A percentile compares a stretch with the other conserved stretches of the same genome.
Conservation (phyloP, 2,888 invertebrate species). For the Chrysomela aeneicollis region DNA sequence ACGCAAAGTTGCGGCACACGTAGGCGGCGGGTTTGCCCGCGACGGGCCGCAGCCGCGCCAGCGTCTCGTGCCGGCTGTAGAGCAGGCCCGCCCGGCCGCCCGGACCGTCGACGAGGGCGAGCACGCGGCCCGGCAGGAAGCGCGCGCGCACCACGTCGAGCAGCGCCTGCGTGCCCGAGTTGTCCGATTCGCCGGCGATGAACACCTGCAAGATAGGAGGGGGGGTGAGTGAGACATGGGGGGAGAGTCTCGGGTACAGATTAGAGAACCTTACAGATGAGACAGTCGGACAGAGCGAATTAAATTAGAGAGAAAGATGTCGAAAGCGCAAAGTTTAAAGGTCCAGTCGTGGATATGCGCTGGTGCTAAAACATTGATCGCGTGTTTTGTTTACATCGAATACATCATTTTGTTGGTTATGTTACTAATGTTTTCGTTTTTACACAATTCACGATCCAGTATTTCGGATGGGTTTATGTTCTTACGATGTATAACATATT, state of each 20-base stretch:
- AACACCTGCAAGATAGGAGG: constrained; percentile 65
- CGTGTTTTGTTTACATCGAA: too few relatives aligned
- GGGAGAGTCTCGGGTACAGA: neutral
- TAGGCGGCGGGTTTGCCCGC: constrained; percentile 75
- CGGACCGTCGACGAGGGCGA: constrained; percentile 72
- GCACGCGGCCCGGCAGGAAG: constrained; percentile 73
- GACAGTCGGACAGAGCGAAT: too few relatives aligned
- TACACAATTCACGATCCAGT: too few relatives aligned
- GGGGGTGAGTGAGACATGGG: neutral
- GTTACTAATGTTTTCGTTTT: too few relatives aligned
- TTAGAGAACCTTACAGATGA: too few relatives aligned
- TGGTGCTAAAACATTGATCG: too few relatives aligned
- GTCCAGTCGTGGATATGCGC: too few relatives aligned
- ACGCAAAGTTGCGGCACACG: constrained; percentile 80
- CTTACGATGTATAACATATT: too few relatives aligned
- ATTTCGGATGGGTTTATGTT: too few relatives aligned
- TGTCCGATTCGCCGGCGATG: constrained; percentile 70
- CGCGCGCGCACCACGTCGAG: constrained; percentile 71
- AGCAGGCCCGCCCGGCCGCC: constrained; percentile 55
- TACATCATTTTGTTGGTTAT: too few relatives aligned
- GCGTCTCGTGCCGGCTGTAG: constrained; percentile 55
- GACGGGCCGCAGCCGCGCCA: constrained; percentile 62
- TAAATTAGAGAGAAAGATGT: too few relatives aligned
- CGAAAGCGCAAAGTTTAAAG: too few relatives aligned
- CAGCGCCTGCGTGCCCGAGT: constrained; percentile 72